Evolutionary conservation across 2,888 invertebrate species (phyloP).

Genomic region (Acleris cristana): DNA sequence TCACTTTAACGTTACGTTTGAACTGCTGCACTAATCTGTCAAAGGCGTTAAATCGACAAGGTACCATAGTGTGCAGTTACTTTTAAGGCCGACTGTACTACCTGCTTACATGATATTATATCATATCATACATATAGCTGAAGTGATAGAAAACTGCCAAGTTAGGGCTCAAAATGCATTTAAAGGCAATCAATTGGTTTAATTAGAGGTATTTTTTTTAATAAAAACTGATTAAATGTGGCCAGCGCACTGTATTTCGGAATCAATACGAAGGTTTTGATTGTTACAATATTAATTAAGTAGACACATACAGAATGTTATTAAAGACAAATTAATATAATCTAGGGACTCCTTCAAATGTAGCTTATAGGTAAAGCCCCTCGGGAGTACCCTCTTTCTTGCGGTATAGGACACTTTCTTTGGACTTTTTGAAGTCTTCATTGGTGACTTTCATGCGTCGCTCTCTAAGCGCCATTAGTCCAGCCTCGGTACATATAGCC

Average conservation of each 20-base stretch:
- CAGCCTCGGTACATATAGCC: constrained; percentile 99
- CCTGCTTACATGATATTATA: no score
- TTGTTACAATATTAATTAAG: constrained; percentile 21
- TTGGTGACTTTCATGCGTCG: constrained; percentile 99
- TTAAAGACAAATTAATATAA: constrained; percentile 38
- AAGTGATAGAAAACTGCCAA: no score
- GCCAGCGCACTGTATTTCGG: constrained; percentile 13
- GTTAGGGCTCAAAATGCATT: no score
- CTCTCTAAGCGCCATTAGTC: constrained; percentile 98
- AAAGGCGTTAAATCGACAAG: no score
- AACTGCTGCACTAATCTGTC: no score
- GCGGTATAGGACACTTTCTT: constrained; percentile 98
- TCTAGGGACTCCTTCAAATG: constrained; percentile 24
- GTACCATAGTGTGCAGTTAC: no score
- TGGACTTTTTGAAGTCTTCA: constrained; percentile 99
- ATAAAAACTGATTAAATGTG: not conserved
- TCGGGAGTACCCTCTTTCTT: constrained; percentile 99
- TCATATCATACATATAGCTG: no score
- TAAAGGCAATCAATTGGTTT: no score
- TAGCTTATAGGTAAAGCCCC: constrained; percentile 95
- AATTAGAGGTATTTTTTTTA: no score
- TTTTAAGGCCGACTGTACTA: no score
- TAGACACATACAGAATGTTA: constrained; percentile 36
- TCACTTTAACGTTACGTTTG: no score
- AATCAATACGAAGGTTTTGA: constrained; percentile 21